Percentiles rank a stretch among this genome's conserved stretches.
Evolutionary conservation across 2,113 vertebrate species (phyloP).

Genomic region (Podarcis muralis): DNA sequence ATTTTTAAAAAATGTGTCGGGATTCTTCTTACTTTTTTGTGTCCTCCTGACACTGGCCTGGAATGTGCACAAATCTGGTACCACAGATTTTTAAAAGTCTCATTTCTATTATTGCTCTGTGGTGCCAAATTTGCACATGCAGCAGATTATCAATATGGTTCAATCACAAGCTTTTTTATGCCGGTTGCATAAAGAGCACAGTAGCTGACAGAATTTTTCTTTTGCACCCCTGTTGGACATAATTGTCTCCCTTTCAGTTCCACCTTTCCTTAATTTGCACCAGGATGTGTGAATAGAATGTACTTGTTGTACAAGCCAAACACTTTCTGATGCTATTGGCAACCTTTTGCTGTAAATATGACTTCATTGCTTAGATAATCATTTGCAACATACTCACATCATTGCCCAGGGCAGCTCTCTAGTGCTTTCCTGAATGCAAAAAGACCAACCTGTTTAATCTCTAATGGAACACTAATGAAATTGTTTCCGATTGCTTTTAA

Average conservation of each 20-base stretch:
- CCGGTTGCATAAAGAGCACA: neutral
- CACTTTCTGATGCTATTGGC: neutral
- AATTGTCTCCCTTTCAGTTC: neutral
- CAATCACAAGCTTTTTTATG: neutral
- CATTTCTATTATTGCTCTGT: too few species aligned
- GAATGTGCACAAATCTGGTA: neutral
- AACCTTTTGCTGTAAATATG: slow-evolving; percentile 23
- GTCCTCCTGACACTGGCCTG: neutral
- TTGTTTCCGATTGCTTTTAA: slow-evolving; percentile 37
- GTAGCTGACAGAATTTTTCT: too few species aligned
- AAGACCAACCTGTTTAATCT: slow-evolving; percentile 34
- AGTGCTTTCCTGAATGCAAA: neutral
- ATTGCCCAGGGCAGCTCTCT: slow-evolving; percentile 27
- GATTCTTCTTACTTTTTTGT: neutral
- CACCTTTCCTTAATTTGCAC: neutral
- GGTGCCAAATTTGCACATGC: too few species aligned
- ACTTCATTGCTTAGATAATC: slow-evolving; percentile 26
- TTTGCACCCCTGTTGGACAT: neutral
- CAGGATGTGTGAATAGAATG: neutral
- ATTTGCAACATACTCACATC: slow-evolving; percentile 37
- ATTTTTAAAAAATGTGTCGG: too few species aligned
- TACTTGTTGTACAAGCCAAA: neutral
- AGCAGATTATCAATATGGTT: too few species aligned
- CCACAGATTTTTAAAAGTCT: too few species aligned
- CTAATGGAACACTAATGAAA: slow-evolving; percentile 41